Evolutionary conservation across 2,888 invertebrate species (phyloP).

Genomic region (Eubasilissa splendida): DNA sequence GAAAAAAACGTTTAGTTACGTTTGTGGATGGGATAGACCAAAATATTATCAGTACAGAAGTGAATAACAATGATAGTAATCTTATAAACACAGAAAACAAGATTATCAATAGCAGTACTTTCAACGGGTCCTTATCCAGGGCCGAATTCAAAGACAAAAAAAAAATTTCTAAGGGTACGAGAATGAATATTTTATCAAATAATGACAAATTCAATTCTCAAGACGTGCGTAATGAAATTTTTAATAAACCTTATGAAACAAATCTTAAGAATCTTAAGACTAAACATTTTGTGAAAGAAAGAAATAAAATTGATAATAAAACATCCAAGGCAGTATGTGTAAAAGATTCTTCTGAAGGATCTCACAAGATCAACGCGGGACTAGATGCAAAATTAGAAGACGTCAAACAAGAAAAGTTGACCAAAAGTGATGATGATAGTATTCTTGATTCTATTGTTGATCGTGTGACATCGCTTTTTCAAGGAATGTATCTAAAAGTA

Average conservation of each 20-base stretch:
- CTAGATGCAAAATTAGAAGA: slow-evolving; percentile 1
- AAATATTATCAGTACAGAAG: too few relatives aligned
- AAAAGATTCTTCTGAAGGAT: slow-evolving; percentile 10
- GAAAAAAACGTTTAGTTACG: slow-evolving; percentile 7
- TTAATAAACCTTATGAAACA: background rate
- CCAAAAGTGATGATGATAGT: slow-evolving; percentile 40
- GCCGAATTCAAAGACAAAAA: too few relatives aligned
- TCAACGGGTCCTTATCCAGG: too few relatives aligned
- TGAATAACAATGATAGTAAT: too few relatives aligned
- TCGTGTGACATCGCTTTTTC: slow-evolving; percentile 31
- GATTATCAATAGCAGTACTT: too few relatives aligned
- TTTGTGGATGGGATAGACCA: too few relatives aligned
- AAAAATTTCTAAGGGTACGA: too few relatives aligned
- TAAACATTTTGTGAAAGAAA: slow-evolving; percentile 7
- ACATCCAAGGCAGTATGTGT: background rate
- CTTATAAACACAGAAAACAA: too few relatives aligned
- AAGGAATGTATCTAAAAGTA: slow-evolving; percentile 26
- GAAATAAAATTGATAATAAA: background rate
- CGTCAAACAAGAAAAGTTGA: slow-evolving; percentile 31
- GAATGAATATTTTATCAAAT: background rate
- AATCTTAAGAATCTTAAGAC: background rate
- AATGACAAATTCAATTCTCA: background rate
- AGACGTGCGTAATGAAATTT: background rate
- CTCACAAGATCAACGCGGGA: slow-evolving; percentile 5
- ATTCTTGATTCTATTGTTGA: slow-evolving; percentile 34